Conservation (phyloP, 2,888 invertebrate species). For the Reticulitermes lucifugus region DNA sequence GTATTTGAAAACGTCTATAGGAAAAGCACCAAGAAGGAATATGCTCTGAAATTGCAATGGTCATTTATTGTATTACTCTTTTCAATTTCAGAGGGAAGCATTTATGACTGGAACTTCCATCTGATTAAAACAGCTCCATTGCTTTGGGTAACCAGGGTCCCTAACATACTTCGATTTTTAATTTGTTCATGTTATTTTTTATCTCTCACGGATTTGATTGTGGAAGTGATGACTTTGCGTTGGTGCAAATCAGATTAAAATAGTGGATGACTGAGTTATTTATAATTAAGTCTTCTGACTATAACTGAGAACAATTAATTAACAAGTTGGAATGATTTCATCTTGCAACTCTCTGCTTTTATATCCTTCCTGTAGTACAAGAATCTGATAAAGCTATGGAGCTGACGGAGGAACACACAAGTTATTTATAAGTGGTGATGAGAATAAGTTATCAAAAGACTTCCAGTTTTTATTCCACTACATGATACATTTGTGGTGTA, state of each 20-base stretch:
- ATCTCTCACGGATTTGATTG: neutral
- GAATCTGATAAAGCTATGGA: neutral
- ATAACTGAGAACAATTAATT: neutral
- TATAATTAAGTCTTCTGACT: neutral
- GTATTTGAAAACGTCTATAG: too few relatives aligned
- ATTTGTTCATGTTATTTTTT: neutral
- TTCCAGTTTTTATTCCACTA: constrained; percentile 40
- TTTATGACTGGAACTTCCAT: too few relatives aligned
- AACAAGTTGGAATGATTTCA: neutral
- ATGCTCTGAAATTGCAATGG: too few relatives aligned
- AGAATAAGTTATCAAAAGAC: constrained; percentile 37
- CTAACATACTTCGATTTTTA: neutral
- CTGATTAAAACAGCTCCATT: neutral
- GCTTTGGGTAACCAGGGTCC: neutral
- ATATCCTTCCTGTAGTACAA: constrained; percentile 19
- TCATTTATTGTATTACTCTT: too few relatives aligned
- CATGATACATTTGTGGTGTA: constrained; percentile 11
- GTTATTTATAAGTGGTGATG: neutral
- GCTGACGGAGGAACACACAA: neutral
- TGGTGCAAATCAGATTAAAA: neutral
- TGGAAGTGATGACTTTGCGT: neutral
- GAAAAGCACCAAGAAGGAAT: too few relatives aligned
- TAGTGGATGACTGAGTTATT: neutral
- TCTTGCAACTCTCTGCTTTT: constrained; percentile 2
- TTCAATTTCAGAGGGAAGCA: too few relatives aligned